Conservation (phyloP, 2,888 invertebrate species). For the Stenolophus ochropezus region DNA sequence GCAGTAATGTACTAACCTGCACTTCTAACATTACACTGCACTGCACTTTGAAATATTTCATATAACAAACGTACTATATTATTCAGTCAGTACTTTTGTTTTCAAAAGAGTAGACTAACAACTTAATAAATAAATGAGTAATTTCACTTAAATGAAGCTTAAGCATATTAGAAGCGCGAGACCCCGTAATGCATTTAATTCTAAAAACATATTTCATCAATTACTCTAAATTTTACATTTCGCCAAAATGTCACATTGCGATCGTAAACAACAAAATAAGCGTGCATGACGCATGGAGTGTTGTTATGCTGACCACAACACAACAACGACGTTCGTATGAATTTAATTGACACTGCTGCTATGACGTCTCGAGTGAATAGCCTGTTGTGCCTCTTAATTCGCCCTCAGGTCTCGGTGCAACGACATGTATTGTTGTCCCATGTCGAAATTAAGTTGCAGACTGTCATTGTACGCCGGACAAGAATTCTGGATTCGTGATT, state of each 20-base stretch:
- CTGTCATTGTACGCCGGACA: neutral
- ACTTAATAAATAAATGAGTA: too few species aligned
- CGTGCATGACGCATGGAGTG: neutral
- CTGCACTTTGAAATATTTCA: too few species aligned
- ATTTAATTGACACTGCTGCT: conserved; percentile 13
- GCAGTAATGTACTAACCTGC: too few species aligned
- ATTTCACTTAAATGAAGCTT: too few species aligned
- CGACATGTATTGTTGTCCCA: conserved; percentile 21
- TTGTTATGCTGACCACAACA: conserved; percentile 26
- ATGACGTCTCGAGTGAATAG: neutral
- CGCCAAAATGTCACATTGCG: neutral
- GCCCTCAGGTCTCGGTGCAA: conserved; percentile 5
- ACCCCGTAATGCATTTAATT: too few species aligned
- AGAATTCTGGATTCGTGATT: neutral
- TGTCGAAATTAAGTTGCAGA: conserved; percentile 37
- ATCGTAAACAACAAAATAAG: neutral
- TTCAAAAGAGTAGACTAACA: too few species aligned
- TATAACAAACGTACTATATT: too few species aligned
- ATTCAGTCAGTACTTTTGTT: too few species aligned
- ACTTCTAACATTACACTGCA: too few species aligned
- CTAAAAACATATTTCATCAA: neutral
- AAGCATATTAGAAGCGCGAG: too few species aligned
- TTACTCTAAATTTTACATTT: neutral
- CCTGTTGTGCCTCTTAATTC: conserved; percentile 33
- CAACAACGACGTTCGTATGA: conserved; percentile 14